Evolutionary conservation across 2,113 vertebrate species (phyloP), one percentile per base, ranked within the genome.

Genomic region (Catharus fuscescens): DNA sequence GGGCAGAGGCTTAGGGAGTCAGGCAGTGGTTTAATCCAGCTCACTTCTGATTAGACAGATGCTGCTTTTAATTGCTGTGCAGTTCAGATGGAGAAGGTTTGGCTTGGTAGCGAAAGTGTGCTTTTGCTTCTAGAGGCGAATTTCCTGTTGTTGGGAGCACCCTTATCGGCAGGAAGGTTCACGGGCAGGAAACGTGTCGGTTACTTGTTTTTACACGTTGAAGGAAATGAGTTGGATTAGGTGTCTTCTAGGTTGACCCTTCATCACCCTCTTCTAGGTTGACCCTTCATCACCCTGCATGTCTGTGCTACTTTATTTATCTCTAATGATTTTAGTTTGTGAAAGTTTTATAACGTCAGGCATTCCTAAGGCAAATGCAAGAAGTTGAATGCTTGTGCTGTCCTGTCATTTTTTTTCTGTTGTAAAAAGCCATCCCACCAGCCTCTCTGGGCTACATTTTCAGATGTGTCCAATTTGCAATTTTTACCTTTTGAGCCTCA

Each of bases 181-280:
- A 47, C 73, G 38, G 93, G 97, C 98, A 98, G 98, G 98, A 98
- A 98, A 93, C 56, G 90, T 98, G 97, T 98, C 97, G 52, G 97
- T 96, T 97, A 81, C 97, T 98, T 98, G 97, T 98, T 98, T 98
- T 98, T 97, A 96, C 95, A 93, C 89, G 77, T 92, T 40, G 93
- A 96, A 98, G 98, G 97, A 98, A 98, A 93, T 93, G 95, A 95
- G 91, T 92, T 90, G 97, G 94, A 97, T 97, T 95, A 74, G 96
- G 94, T 96, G 54, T 92, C 97, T 97, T 97, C 89, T 95, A 86
- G 90, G 93, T 65, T 95, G 81, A 91, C 85, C 90, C 95, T 92
- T 87, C 91, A 36, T 86, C 88, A 25, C 91, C 87, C 84, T 90
- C 74, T 97, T 97, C 89, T 95, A 86, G 90, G 93, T 65, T 95